Evolutionary conservation across 1,140 invertebrate genomes (phyloP), one percentile per base, ranked within the genome.

Genomic region (Marisa cornuarietis): DNA sequence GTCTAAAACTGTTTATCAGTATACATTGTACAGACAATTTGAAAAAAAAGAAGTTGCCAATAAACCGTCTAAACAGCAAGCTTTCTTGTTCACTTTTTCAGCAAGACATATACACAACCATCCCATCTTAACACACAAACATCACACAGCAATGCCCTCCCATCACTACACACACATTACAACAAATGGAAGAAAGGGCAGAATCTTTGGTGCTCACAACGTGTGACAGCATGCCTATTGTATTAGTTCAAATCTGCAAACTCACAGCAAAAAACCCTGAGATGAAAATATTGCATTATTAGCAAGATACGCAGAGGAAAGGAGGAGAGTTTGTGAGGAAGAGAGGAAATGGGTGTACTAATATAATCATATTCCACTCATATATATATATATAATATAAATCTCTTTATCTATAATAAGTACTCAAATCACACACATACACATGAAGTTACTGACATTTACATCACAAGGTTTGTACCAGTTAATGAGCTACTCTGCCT

Each of bases 201-300:
- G 74, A 77, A 65, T 77, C 76, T 77, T 77, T 77, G 76, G 76
- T 77, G 76, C 61, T 65, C 65, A 77, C 65, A 77, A 51, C 54
- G 22, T 49, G 76, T 77, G 76, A 77, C 65, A 62, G 76, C 76
- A 77, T 26, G 65, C 76, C 76, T 77, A 77, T 68, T 77, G 76
- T 65, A 77, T n/a, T 24, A 65, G 52, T 68, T 69, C 52, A 58
- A 63, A 65, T 77, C 49, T 77, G 63, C 76, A 77, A 77, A 77
- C 76, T 77, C 31, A 77, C 76, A 77, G 76, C 76, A 31, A 77
- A 77, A 68, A 77, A 77, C 76, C 76, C 76, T 77, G 76, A 77
- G 76, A 77, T 77, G 76, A 51, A 77, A 76, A 77, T 77, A 77
- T 77, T 77, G 76, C 76, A 77, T 77, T 77, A 77, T 77, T 65